Percentiles rank a stretch among this genome's conserved stretches.
phyloP scores from a whole-genome alignment of 1,140 invertebrate genomes.

The Lysiphlebus fabarum region DNA sequence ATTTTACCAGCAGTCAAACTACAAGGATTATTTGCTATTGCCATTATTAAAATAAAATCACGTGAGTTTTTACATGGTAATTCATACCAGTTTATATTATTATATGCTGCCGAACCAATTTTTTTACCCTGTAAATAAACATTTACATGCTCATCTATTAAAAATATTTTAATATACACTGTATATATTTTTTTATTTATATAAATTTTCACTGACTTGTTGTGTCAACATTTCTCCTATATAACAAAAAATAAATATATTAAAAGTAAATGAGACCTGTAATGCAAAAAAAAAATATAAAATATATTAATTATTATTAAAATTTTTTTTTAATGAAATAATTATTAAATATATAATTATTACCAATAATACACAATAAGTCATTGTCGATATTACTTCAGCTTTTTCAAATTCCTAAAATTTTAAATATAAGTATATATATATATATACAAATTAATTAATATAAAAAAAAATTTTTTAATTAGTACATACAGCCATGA shows the following conservation, averaged over 20 bases:
- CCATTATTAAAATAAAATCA: slow-evolving; percentile 29
- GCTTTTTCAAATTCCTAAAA: slow-evolving; percentile 34
- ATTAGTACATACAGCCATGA: slow-evolving; percentile 33
- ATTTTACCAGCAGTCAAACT: slow-evolving; percentile 40
- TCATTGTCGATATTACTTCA: slow-evolving; percentile 27
- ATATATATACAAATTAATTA: not conserved
- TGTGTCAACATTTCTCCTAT: slow-evolving; percentile 17
- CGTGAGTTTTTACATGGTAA: slow-evolving; percentile 29
- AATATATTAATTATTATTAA: no score
- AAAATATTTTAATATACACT: no score
- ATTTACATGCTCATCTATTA: no score
- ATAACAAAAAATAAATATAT: slow-evolving; percentile 27
- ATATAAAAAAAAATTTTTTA: not conserved
- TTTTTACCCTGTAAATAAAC: no score
- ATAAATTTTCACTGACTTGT: slow-evolving; percentile 14
- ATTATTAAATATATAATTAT: no score
- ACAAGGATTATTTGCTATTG: slow-evolving; percentile 30
- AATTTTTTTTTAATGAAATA: no score
- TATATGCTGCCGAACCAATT: slow-evolving; percentile 28
- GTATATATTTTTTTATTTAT: slow-evolving; percentile 5
- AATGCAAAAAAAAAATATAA: no score
- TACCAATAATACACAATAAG: slow-evolving; percentile 31
- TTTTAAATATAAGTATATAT: not conserved
- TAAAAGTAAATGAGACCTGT: slow-evolving; percentile 32
- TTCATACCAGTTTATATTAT: slow-evolving; percentile 34